Evolutionary conservation across 2,888 invertebrate genomes (phyloP), one percentile per base, ranked within the genome.

Genomic region (Drosophila percnosoma): DNA sequence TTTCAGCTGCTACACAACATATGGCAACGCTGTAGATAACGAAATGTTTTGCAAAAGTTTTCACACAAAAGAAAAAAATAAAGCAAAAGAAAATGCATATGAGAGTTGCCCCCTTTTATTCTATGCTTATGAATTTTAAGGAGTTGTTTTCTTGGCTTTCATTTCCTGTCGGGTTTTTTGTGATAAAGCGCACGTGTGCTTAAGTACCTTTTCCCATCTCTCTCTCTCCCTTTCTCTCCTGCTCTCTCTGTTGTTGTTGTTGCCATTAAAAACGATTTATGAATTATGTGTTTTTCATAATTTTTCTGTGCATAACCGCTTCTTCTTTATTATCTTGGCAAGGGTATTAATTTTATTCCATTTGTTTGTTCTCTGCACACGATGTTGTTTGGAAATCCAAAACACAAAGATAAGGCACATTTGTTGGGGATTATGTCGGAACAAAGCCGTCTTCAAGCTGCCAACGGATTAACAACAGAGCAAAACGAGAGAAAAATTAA

Each of bases 261-360:
- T 74, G 75, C 80, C 85, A 89, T 89, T 89, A 89, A 87, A 89
- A 87, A 87, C 88, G 87, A 83, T 89, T 87, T 87, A 87, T 87
- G 85, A 89, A 77, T 87, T 89, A 83, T 87, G 81, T 86, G 80
- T 82, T 75, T 82, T 71, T 78, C 75, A 78, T 80, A 63, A 77
- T 74, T 82, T 70, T 61, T 65, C 63, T 49, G 36, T 66, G 29
- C 36, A 18, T 34, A 58, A 33, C 63, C 45, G 53, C 21, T 42
- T 42, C 57, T 59, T 66, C 42, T 71, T 59, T 64, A 68, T 67
- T 75, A 70, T 45, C 64, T 51, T 68, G 68, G 59, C 74, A 59
- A 59, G 66, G 64, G 70, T 79, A 79, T 81, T 81, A 75, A 78
- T 71, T 79, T 66, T 61, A 65, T 72, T 48, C 63, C 55, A 67